phyloP scores from a whole-genome alignment of 1,140 invertebrate genomes.

The Listronotus oregonensis region DNA sequence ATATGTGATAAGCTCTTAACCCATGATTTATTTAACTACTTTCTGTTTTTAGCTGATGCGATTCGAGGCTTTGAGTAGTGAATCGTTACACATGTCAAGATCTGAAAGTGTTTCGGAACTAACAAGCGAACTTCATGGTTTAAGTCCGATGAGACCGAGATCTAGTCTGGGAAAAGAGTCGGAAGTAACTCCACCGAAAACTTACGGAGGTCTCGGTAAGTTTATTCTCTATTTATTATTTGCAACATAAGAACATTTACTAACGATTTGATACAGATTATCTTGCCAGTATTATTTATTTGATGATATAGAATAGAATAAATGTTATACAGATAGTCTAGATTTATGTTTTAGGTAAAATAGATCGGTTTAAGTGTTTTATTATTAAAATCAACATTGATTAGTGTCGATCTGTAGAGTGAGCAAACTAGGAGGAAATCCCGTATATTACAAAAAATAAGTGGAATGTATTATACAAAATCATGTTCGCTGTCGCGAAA shows the following conservation, averaged over 20 bases:
- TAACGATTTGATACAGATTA: not conserved
- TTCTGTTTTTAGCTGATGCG: conserved; percentile 71
- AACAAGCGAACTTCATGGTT: conserved; percentile 62
- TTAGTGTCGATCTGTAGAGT: too few species aligned
- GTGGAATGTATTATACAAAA: too few species aligned
- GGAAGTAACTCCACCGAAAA: conserved; percentile 67
- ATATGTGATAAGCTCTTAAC: not conserved
- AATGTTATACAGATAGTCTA: too few species aligned
- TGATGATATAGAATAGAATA: too few species aligned
- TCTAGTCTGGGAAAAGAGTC: conserved; percentile 61
- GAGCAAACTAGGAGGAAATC: too few species aligned
- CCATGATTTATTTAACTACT: not conserved
- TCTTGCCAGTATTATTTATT: too few species aligned
- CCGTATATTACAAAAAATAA: too few species aligned
- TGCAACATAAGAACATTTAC: conserved; percentile 4
- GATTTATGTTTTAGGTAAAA: too few species aligned
- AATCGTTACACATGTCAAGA: conserved; percentile 73
- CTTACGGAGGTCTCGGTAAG: conserved; percentile 82
- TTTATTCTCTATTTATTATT: conserved; percentile 10
- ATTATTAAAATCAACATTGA: too few species aligned
- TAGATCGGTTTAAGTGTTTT: too few species aligned
- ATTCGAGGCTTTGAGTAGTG: conserved; percentile 72
- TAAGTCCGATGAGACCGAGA: conserved; percentile 49
- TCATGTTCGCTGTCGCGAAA: too few species aligned
- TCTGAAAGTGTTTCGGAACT: conserved; percentile 84